Conservation (phyloP, 2,797 vertebrate genomes). For the Podarcis lilfordi region DNA sequence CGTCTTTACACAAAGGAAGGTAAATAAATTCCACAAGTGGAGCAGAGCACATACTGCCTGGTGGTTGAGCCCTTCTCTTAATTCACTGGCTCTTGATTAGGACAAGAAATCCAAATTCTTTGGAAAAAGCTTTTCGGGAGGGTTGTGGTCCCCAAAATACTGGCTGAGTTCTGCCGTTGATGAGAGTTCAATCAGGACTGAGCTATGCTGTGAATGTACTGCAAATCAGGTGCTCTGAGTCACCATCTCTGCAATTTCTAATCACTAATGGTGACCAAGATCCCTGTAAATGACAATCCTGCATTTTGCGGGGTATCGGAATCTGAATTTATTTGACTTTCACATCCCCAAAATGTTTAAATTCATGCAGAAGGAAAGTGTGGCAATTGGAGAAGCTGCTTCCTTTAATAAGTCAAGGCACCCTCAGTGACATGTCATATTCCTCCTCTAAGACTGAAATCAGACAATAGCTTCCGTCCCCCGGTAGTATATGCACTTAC, state of each 20-base stretch:
- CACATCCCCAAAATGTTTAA: not conserved
- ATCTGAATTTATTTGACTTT: not conserved
- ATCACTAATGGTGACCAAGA: not conserved
- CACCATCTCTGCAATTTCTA: not conserved
- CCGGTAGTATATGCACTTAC: too few relatives aligned
- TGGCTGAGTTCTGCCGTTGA: not conserved
- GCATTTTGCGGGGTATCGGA: not conserved
- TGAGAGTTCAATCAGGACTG: not conserved
- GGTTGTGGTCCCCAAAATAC: not conserved
- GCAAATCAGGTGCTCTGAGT: not conserved
- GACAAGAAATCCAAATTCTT: not conserved
- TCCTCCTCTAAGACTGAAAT: not conserved
- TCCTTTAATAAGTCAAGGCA: not conserved
- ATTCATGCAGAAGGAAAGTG: not conserved
- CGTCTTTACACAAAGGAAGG: not conserved
- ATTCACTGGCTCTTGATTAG: not conserved
- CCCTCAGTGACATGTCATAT: not conserved
- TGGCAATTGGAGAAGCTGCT: not conserved
- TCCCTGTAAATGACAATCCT: not conserved
- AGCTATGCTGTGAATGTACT: not conserved
- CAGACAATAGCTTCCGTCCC: not conserved
- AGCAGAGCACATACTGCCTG: not conserved
- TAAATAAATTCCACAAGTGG: not conserved
- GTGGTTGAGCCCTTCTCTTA: not conserved
- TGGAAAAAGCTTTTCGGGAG: not conserved